Evolutionary conservation across 2,113 vertebrate genomes (phyloP), one percentile per base, ranked within the genome.

Genomic region (Dermatemys mawii): DNA sequence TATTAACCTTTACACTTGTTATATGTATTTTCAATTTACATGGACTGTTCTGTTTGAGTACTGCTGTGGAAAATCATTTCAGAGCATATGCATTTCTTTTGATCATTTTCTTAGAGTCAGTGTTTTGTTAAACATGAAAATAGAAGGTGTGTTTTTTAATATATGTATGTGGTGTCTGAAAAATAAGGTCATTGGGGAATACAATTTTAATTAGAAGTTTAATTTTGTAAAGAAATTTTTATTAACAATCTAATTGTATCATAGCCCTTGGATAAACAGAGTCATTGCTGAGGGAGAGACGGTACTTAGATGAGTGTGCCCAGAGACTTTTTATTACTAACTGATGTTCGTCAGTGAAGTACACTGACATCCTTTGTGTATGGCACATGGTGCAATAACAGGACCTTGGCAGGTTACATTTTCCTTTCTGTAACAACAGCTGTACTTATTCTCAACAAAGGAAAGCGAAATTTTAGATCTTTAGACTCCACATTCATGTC

Each of bases 181-280:
- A 70, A 84, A 38, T 48, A 53, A 67, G 50, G 8, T 55, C 79
- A 67, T 83, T 63, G 60, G 50, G 17, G 16, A 24, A 16, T 13
- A 9, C 54, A 73, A 38, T 29, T 90, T 83, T 95, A 81, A 84
- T 88, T 93, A 90, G 73, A 92, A 63, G 48, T 90, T 73, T 90
- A 81, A 85, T 90, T 81, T 67, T 87, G 60, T 80, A 60, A 84
- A 75, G 44, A 63, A 76, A 88, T 41, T 73, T 83, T 79, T 70
- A 78, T 86, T 87, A 48, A 84, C 78, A 87, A 73, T 84, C 44
- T 84, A 83, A 90, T 78, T 84, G 51, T 55, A 84, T 60, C 53
- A 1, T 6, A 87, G 19, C 73, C 21, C 8, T 78, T 51, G 32
- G 79, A 35, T 41, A 54, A 29, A 67, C 70, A 46, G 8, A 60